A percentile compares a stretch with the other conserved stretches of the same genome.
phyloP scores from a whole-genome alignment of 2,113 vertebrate genomes.

The Notothenia rossii region DNA sequence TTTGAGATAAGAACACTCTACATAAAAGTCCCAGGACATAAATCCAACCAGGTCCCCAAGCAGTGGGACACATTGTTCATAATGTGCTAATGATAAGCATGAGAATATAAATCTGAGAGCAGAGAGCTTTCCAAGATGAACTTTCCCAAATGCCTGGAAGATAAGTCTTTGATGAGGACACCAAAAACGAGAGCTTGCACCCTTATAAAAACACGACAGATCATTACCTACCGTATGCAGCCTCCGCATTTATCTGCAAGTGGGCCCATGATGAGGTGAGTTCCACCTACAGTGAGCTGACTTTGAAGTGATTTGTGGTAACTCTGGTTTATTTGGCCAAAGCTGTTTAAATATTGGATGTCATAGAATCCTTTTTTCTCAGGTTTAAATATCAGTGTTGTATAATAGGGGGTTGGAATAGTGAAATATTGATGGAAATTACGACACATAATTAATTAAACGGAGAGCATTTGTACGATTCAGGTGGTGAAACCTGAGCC shows the following conservation, averaged over 20 bases:
- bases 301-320: conserved; percentile 38
- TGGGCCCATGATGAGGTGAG: conserved; percentile 41
- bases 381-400: conserved; percentile 7
- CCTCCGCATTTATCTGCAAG: conserved; percentile 37
- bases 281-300: conserved; percentile 4
- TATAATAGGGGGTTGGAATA: not conserved
- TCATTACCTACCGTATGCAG: conserved; percentile 38
- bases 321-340: conserved; percentile 27
- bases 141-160: conserved; percentile 52
- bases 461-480: not conserved
- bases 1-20: conserved; percentile 4
- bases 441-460: not conserved
- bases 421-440: not conserved
- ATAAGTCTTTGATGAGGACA: conserved; percentile 69
- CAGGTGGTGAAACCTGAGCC: not conserved
- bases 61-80: conserved; percentile 53
- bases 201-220: conserved; percentile 50
- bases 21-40: conserved; percentile 30
- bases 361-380: not conserved
- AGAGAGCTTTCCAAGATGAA: conserved; percentile 48
- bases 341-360: conserved; percentile 20
- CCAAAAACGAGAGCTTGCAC: conserved; percentile 43
- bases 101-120: conserved; percentile 47
- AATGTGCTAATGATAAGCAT: conserved; percentile 38
- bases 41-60: conserved; percentile 35